Percentiles rank a stretch among this genome's conserved stretches.
Evolutionary conservation across 2,888 invertebrate genomes (phyloP).

Genomic region (Trissolcus brochymenae): DNA sequence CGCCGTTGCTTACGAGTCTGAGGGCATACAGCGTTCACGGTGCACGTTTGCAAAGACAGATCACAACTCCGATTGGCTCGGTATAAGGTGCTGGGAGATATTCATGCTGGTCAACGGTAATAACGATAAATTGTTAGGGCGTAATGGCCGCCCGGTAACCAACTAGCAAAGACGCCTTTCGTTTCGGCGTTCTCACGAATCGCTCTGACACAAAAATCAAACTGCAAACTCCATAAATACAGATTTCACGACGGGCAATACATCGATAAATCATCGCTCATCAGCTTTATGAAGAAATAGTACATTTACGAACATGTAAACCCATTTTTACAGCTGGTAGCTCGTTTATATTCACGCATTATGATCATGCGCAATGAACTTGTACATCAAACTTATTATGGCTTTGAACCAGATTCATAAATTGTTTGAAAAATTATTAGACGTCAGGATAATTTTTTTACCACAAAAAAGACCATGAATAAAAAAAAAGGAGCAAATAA

Average conservation of each 20-base stretch:
- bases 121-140: conserved; percentile 70
- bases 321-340: conserved; percentile 26
- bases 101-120: conserved; percentile 70
- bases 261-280: conserved; percentile 54
- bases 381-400: conserved; percentile 17
- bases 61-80: conserved; percentile 63
- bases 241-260: conserved; percentile 44
- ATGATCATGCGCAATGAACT: conserved; percentile 24
- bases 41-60: conserved; percentile 61
- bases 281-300: conserved; percentile 55
- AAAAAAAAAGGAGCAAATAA: background rate
- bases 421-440: background rate
- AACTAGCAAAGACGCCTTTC: conserved; percentile 53
- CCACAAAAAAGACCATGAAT: no score
- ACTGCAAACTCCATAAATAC: conserved; percentile 54
- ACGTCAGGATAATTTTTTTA: background rate
- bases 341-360: conserved; percentile 31
- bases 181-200: conserved; percentile 57
- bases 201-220: conserved; percentile 43
- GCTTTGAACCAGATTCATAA: background rate
- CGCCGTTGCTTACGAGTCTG: conserved; percentile 60
- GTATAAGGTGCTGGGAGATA: conserved; percentile 65
- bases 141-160: conserved; percentile 62
- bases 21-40: conserved; percentile 52
- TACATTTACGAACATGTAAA: conserved; percentile 37